Percentiles rank a stretch among this genome's conserved stretches.
Conservation (phyloP, 2,797 vertebrate species). For the Sciurus carolinensis region DNA sequence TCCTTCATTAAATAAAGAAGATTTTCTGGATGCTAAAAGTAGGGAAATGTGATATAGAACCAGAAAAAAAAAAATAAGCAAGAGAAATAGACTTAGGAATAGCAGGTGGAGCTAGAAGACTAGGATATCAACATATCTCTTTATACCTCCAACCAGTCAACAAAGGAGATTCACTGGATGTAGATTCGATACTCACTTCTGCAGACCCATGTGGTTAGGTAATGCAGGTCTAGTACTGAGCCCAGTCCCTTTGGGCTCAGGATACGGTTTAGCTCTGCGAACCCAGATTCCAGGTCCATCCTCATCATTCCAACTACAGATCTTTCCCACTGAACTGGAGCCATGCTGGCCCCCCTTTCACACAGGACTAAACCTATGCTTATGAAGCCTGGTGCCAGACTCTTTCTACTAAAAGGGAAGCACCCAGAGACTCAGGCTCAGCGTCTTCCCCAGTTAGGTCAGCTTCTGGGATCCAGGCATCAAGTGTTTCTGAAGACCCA, state of each 20-base stretch:
- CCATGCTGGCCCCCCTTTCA: rapidly evolving
- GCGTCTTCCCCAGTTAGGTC: rapidly evolving
- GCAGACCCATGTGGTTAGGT: not conserved
- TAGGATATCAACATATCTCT: not conserved
- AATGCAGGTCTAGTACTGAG: rapidly evolving
- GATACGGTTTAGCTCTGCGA: not conserved
- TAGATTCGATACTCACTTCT: too few species aligned
- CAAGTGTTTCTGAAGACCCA: not conserved
- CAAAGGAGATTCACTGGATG: not conserved
- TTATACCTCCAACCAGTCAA: not conserved
- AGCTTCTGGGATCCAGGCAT: not conserved
- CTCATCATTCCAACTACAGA: not conserved
- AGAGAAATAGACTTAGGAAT: not conserved
- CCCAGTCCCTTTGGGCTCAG: not conserved
- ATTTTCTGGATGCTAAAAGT: not conserved
- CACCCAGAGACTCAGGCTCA: too few species aligned
- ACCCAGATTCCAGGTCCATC: not conserved
- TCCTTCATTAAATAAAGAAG: not conserved
- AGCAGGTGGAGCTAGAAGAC: not conserved
- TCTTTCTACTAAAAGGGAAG: not conserved
- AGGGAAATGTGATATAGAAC: not conserved
- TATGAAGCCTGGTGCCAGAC: not conserved
- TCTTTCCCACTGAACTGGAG: not conserved
- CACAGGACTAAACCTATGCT: not conserved
- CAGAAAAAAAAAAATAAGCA: not conserved